Conservation (phyloP, 2,888 invertebrate genomes). For the Alloscopus bannaensis region DNA sequence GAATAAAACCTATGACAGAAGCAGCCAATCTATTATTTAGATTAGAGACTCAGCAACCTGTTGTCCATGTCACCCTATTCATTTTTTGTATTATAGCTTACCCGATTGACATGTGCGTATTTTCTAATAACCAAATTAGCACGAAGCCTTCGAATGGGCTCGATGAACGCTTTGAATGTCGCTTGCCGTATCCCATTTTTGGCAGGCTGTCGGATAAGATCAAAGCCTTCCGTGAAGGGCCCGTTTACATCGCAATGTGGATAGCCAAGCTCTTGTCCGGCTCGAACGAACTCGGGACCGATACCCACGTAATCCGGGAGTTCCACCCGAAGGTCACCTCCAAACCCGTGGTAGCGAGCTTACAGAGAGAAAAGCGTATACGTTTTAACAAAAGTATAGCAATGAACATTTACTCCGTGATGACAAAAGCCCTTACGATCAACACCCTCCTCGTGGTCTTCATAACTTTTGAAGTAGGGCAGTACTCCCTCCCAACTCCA, state of each 20-base stretch:
- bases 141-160: constrained; percentile 31
- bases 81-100: too few species aligned
- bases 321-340: constrained; percentile 73
- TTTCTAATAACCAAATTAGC: constrained; percentile 33
- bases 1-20: constrained; percentile 16
- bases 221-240: constrained; percentile 34
- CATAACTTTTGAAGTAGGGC: constrained; percentile 56
- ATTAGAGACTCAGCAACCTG: background rate
- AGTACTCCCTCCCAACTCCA: constrained; percentile 54
- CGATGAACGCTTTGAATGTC: constrained; percentile 51
- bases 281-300: constrained; percentile 59
- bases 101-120: constrained; percentile 50
- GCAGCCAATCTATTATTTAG: too few species aligned
- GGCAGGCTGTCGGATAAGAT: constrained; percentile 28
- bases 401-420: background rate
- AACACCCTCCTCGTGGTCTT: constrained; percentile 47
- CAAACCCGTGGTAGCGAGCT: constrained; percentile 60
- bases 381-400: background rate
- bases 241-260: constrained; percentile 41
- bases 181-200: constrained; percentile 37
- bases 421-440: background rate
- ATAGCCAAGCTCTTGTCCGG: constrained; percentile 69
- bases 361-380: background rate
- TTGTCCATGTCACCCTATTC: background rate
- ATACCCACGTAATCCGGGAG: constrained; percentile 78